These are phyloP conservation scores for Pristionchus arcanus DNA, from an alignment of 2,888 invertebrate genomes.

Conservation along the genomic window DNA sequence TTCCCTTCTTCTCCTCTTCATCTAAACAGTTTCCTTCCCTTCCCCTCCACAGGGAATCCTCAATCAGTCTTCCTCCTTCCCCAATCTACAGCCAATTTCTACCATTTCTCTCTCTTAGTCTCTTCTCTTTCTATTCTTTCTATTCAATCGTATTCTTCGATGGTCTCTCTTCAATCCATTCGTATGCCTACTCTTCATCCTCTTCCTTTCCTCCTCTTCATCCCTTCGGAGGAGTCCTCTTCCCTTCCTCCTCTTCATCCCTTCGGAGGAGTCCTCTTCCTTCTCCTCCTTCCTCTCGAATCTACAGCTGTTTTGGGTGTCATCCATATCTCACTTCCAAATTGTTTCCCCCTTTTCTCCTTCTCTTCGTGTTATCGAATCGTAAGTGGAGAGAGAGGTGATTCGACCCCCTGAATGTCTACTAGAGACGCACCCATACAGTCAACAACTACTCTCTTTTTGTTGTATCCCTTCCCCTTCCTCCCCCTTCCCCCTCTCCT, in stretches of 20 bases:
- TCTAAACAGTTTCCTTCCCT: conserved; percentile 43
- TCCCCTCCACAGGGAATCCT: conserved; percentile 17
- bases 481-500: neutral
- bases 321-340: conserved; percentile 1
- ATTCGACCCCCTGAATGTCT: conserved; percentile 30
- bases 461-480: conserved; percentile 10
- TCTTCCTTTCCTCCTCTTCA: neutral
- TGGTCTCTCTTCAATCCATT: neutral
- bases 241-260: neutral
- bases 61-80: conserved; percentile 9
- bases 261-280: too few species aligned
- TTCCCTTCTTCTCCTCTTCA: neutral
- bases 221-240: too few species aligned
- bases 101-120: conserved; percentile 8
- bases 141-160: neutral
- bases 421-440: conserved; percentile 32
- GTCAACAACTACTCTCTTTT: conserved; percentile 39
- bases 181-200: neutral
- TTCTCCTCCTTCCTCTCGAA: neutral
- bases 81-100: neutral
- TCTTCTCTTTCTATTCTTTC: neutral
- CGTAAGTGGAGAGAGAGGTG: neutral
- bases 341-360: neutral
- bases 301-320: conserved; percentile 5
- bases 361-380: conserved; percentile 10